Conservation (phyloP, 2,888 invertebrate genomes). For the Drosophila mayaguana region DNA sequence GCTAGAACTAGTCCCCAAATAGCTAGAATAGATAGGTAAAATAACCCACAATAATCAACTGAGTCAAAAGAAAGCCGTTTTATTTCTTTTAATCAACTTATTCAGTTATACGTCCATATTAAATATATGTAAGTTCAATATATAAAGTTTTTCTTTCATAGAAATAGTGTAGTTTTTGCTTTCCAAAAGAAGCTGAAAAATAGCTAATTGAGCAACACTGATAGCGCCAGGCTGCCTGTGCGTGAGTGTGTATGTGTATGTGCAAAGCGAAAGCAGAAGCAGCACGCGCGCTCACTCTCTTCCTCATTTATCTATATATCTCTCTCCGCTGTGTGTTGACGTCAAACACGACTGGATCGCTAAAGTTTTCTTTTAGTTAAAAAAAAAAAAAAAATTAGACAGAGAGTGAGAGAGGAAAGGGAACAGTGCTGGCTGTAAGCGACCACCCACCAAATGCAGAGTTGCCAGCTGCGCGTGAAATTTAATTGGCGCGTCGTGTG, state of each 20-base stretch:
- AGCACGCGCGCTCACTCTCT: constrained; percentile 29
- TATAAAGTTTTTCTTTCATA: not conserved
- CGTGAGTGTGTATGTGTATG: not conserved
- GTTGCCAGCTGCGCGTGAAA: constrained; percentile 63
- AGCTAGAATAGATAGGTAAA: not conserved
- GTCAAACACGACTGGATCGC: constrained; percentile 52
- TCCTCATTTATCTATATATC: not conserved
- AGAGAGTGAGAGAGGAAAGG: not conserved
- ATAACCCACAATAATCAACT: not conserved
- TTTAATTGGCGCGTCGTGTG: constrained; percentile 47
- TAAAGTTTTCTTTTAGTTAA: constrained; percentile 44
- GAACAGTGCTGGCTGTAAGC: constrained; percentile 8
- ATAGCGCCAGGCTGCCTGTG: constrained; percentile 6
- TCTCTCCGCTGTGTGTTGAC: constrained; percentile 27
- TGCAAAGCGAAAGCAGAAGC: constrained; percentile 51
- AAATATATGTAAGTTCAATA: too few species aligned
- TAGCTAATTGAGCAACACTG: constrained; percentile 6
- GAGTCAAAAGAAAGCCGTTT: not conserved
- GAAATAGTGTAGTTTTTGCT: not conserved
- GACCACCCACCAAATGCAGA: constrained; percentile 60
- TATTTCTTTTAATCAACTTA: not conserved
- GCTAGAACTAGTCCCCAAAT: not conserved
- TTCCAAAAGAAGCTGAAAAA: not conserved
- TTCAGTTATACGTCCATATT: not conserved
- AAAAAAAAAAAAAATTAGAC: not conserved